phyloP scores from a whole-genome alignment of 2,888 invertebrate genomes.

The Drosophila glabriapex region DNA sequence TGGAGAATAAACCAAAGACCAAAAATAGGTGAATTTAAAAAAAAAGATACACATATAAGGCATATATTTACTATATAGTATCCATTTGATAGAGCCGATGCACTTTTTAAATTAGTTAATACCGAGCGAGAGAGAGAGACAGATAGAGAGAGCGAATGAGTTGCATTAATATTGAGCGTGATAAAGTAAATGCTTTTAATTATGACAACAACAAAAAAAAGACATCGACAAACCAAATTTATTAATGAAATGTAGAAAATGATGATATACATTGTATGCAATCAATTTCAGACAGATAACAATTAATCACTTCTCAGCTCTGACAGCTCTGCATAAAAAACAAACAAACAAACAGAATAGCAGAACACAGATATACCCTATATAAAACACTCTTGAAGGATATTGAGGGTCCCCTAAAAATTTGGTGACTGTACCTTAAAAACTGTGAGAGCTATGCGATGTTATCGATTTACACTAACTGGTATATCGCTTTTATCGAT shows the following conservation, averaged over 20 bases:
- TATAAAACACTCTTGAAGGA: neutral
- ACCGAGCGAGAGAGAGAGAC: neutral
- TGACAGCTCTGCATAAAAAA: neutral
- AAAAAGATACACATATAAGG: constrained; percentile 9
- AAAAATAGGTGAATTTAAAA: constrained; percentile 6
- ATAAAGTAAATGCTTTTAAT: constrained; percentile 36
- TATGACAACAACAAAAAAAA: neutral
- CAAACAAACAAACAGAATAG: neutral
- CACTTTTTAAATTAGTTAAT: constrained; percentile 32
- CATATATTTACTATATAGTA: neutral
- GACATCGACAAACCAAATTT: neutral
- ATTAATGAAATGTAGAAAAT: constrained; percentile 13
- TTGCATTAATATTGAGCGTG: constrained; percentile 46
- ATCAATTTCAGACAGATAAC: neutral
- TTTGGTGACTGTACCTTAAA: neutral
- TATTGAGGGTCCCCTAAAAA: neutral
- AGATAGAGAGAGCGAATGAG: neutral
- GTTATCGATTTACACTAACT: neutral
- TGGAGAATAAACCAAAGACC: constrained; percentile 34
- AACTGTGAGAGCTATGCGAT: neutral
- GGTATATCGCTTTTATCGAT: neutral
- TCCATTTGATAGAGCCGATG: neutral
- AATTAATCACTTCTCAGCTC: constrained; percentile 1
- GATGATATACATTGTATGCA: neutral
- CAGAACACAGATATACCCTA: neutral